Evolutionary conservation across 2,888 invertebrate species (phyloP), one percentile per base, ranked within the genome.

Genomic region (Dryobota labecula): DNA sequence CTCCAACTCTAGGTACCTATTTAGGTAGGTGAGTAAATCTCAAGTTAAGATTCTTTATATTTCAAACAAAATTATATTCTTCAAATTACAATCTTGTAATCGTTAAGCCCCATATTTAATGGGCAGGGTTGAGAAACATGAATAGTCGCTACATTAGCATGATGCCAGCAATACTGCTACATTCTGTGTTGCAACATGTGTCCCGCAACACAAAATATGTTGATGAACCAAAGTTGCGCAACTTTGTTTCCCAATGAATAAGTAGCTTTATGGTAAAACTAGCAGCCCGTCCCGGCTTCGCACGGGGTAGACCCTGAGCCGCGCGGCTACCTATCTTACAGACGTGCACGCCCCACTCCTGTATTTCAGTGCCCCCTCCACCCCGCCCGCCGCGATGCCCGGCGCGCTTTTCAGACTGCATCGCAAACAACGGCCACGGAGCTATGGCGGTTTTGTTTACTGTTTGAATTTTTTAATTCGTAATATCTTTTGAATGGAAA

Each of bases 31-130:
- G 33, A 49, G 30, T 49, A 43, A 2, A 49, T n/a, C 11, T 36
- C 27, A 15, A 27, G 18, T 67, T 51, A 20, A 41, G 24, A 68
- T 53, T 41, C 18, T 68, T 68, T 5, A 15, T 33, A 36, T 27
- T 43, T 43, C n/a, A 70, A 70, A 70, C 33, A 24, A 45, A 71
- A 15, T 24, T 15, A 51, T 33, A 41, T 24, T 70, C 30, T 24
- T 33, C 15, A 20, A 24, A 70, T 69, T n/a, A 30, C 7, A 20
- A 30, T 38, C 0, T 24, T 8, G n/a, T 38, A 24, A 67, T 38
- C 13, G 41, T 51, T 24, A 24, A 20, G 9, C 49, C 38, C 7
- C 13, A 8, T 41, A 73, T 58, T 41, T 33, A 41, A 57, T 49
- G 38, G 13, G 30, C 27, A 45, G 8, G 54, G 15, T 49, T 72